Evolutionary conservation across 2,888 invertebrate genomes (phyloP), one percentile per base, ranked within the genome.

Genomic region (Eurytoma californica): DNA sequence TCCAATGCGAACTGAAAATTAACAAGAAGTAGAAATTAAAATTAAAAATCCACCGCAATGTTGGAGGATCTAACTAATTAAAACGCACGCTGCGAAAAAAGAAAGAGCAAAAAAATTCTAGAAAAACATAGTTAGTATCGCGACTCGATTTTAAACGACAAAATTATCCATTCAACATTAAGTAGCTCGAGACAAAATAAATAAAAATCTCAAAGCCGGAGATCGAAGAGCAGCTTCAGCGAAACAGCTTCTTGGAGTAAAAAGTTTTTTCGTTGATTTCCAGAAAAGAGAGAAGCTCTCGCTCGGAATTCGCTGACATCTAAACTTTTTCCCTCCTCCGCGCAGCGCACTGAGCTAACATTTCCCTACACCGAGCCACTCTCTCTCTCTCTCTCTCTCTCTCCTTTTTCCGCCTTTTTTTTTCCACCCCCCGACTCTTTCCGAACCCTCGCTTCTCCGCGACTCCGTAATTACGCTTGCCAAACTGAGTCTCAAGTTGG

Each of bases 211-310:
- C 39, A 39, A 39, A 39, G 39, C 39, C 1, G 39, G 7, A 39
- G 39, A 39, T 39, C n/a, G 53, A n/a, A 53, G 20, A 13, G 53
- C 3, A 1, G n/a, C 30, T 72, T 30, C 9, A 24, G 39, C 1
- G 57, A 70, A 20, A 9, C 39, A 49, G 57, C 47, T 49, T 60
- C 51, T 53, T 53, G 12, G 72, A 65, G 72, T 51, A 28, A 73
- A 63, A 63, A 65, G 72, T 73, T 73, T 61, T 65, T 65, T 53
- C 47, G 39, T 73, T 20, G 72, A 73, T 61, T 73, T 73, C 65
- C 28, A 20, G 65, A 60, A 51, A 70, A 55, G n/a, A 69, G 57
- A 18, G 39, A 63, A 63, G 28, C 63, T 53, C 49, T 72, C 69
- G 16, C 2, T n/a, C 20, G 39, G 47, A 53, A 69, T 58, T 69